These are phyloP conservation scores for Hirundo rustica DNA, from an alignment of 2,797 vertebrate genomes.

Conservation along the genomic window DNA sequence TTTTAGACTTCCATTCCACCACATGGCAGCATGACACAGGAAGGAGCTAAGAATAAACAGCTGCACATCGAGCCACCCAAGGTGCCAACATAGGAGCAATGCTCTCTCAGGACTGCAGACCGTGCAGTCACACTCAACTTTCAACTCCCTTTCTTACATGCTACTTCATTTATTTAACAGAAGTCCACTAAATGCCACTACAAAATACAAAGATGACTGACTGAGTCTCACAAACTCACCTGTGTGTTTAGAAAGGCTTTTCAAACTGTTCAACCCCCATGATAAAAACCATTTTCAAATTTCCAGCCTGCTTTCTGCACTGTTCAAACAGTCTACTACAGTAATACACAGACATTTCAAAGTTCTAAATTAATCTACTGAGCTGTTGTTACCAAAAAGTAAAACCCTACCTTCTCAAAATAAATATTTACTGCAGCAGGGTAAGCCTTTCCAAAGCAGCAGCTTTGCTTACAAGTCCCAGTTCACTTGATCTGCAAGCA, in stretches of 20 bases:
- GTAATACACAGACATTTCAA: neutral
- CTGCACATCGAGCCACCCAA: neutral
- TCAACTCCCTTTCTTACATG: neutral
- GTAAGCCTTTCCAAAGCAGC: neutral
- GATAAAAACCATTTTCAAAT: neutral
- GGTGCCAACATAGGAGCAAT: neutral
- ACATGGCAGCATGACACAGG: neutral
- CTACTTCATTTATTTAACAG: neutral
- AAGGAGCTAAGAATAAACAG: conserved; percentile 15
- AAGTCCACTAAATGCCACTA: neutral
- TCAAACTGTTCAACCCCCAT: accelerated
- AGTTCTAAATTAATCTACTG: neutral
- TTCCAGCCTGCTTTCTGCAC: neutral
- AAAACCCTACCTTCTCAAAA: neutral
- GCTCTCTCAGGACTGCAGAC: neutral
- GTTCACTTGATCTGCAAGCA: neutral
- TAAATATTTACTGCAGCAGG: neutral
- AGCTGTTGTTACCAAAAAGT: neutral
- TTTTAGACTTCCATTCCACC: neutral
- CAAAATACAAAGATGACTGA: neutral
- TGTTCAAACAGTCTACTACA: neutral
- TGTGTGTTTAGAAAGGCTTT: neutral
- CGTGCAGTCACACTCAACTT: neutral
- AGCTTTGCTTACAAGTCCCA: neutral
- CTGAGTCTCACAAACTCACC: neutral